phyloP scores from a whole-genome alignment of 2,888 invertebrate species.

The Lasioglossum morio region DNA sequence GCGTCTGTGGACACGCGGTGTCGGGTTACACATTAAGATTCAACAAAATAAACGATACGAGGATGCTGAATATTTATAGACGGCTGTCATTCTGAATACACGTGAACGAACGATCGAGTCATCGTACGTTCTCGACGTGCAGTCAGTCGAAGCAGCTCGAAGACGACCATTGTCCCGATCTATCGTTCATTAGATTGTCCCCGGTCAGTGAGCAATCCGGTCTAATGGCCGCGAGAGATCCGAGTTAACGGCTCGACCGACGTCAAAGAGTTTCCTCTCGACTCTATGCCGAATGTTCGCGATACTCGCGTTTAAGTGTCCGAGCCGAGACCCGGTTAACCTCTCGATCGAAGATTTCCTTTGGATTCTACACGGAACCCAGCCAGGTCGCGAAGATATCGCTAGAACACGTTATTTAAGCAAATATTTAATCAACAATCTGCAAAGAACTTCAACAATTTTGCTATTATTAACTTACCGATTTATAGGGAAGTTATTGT shows the following conservation, averaged over 20 bases:
- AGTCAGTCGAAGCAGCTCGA: constrained; percentile 6
- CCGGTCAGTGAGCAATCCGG: constrained; percentile 25
- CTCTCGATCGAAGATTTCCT: neutral
- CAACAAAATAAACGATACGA: neutral
- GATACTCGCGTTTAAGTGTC: constrained; percentile 20
- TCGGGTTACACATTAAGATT: neutral
- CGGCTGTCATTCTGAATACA: neutral
- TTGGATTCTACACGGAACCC: neutral
- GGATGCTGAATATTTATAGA: constrained; percentile 7
- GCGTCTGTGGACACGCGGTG: neutral
- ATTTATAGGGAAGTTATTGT: no score
- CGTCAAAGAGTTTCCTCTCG: constrained; percentile 24
- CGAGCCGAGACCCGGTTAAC: constrained; percentile 33
- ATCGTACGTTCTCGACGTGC: constrained; percentile 11
- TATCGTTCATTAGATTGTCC: constrained; percentile 10
- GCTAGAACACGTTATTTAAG: no score
- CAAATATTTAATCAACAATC: no score
- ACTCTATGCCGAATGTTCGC: constrained; percentile 3
- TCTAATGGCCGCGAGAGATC: constrained; percentile 25
- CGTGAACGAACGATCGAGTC: constrained; percentile 12
- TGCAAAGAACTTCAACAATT: no score
- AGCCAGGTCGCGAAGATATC: neutral
- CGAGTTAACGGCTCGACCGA: constrained; percentile 14
- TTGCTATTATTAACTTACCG: no score
- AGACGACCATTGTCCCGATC: constrained; percentile 15